Evolutionary conservation across 2,888 invertebrate genomes (phyloP), one percentile per base, ranked within the genome.

Genomic region (Epirrhoe tristata): DNA sequence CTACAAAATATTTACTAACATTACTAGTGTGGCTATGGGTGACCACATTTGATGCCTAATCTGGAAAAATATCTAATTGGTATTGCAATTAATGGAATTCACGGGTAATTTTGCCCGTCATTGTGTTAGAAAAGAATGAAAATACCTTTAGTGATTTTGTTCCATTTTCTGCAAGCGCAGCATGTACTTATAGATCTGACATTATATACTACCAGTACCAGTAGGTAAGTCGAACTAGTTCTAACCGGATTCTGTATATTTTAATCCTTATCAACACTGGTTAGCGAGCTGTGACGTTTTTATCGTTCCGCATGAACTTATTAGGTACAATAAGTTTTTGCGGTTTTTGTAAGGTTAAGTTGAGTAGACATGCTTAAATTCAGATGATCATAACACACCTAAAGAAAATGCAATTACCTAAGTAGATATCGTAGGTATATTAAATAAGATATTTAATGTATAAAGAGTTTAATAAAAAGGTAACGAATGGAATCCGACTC

Each of bases 191-290:
- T n/a, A n/a, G 24, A 24, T 24, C 24, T 24, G 1, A 24, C 24
- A 24, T 24, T 24, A n/a, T n/a, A n/a, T 24, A 24, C 3, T 24
- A 24, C 24, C n/a, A n/a, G 3, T 24, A 24, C 24, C 24, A 24
- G 24, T 24, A n/a, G n/a, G n/a, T 54, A 34, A 63, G 51, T 63
- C 8, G 8, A 69, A 65, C 67, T 55, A 63, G 64, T 59, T 70
- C 16, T n/a, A 72, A 67, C 71, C 53, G 58, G 71, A 70, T 71
- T 51, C n/a, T 57, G 58, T 69, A 61, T 70, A n/a, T 71, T 69
- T 60, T 70, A 63, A 70, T 72, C 62, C 63, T 68, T 71, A 73
- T 74, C 67, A 67, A 51, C 52, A 55, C 61, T 69, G 63, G 71
- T 75, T 73, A 70, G 69, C 68, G 58, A 32, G 43, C 46, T 50